Conservation (phyloP, 2,797 vertebrate genomes). For the Chaunax sp. region DNA sequence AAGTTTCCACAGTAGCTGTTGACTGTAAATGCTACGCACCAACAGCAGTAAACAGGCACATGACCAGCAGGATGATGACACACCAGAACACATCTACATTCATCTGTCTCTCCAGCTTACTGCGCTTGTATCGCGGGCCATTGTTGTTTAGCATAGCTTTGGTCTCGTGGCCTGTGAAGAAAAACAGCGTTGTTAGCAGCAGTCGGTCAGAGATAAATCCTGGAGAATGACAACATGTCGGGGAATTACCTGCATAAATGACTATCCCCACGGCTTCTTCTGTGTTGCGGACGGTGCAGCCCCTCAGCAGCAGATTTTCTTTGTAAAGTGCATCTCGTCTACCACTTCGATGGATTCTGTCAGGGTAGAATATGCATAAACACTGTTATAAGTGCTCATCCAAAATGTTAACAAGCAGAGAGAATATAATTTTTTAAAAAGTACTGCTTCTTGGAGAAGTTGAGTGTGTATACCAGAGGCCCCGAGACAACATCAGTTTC, state of each 20-base stretch:
- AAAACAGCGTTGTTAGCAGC: conserved; percentile 12
- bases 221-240: not conserved
- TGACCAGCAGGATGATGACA: conserved; percentile 93
- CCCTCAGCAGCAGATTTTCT: conserved; percentile 94
- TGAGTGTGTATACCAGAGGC: conserved; percentile 10
- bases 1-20: too few species aligned
- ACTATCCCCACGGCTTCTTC: conserved; percentile 96
- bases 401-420: not conserved
- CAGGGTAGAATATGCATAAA: conserved; percentile 12
- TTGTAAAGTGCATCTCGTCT: conserved; percentile 92
- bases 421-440: conserved; percentile 26
- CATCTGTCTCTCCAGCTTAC: conserved; percentile 97
- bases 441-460: conserved; percentile 7
- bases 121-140: conserved; percentile 96
- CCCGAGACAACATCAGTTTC: conserved; percentile 43
- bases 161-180: conserved; percentile 92
- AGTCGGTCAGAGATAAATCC: conserved; percentile 9
- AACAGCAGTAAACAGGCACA: conserved; percentile 94
- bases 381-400: not conserved
- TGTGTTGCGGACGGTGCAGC: conserved; percentile 96
- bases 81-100: conserved; percentile 97
- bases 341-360: conserved; percentile 84
- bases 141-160: conserved; percentile 99
- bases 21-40: conserved; percentile 83
- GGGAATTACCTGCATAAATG: conserved; percentile 91